Evolutionary conservation across 1,140 invertebrate species (phyloP), one percentile per base, ranked within the genome.

Genomic region (Glomeris maerens): DNA sequence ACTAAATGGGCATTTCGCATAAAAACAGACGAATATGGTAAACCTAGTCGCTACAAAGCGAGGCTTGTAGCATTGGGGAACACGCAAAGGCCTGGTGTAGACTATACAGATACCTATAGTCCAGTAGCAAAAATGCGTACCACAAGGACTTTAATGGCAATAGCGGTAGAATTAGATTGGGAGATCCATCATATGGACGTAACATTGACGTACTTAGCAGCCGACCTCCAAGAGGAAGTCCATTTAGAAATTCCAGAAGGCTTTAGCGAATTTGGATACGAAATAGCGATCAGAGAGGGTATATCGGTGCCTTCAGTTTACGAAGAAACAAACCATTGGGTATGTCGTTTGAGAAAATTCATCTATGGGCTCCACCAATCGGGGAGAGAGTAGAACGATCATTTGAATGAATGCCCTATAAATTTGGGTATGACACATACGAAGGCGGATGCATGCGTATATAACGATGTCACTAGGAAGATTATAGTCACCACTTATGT

Each of bases 71-170:
- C 36, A 13, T 48, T 52, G 46, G 49, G 52, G 1, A 56, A 26
- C 28, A 42, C 2, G 21, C 45, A 52, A 48, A 21, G 20, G 13
- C 25, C 42, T 5, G 49, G 47, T 3, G 45, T 48, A 25, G 49
- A 58, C 40, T 58, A 54, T 38, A 26, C 38, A 3, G 38, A 57
- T 31, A 57, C 48, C 14, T 57, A 44, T 36, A 41, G 26, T 36
- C 55, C 52, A 21, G 52, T 54, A 5, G 39, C 25, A 2, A 52
- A 52, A 20, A 51, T 52, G 17, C 47, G 3, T 22, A 52, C 48
- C 27, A 17, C 23, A 21, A 10, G 10, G 20, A 7, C 20, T 7
- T 44, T 44, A 44, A 10, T 44, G 7, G 21, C 41, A 44, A 44
- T 44, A 10, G 41, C 41, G 7, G 7, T 21, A 7, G n/a, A 10